Evolutionary conservation across 2,113 vertebrate species (phyloP), one percentile per base, ranked within the genome.

Genomic region (Reinhardtius hippoglossoides): DNA sequence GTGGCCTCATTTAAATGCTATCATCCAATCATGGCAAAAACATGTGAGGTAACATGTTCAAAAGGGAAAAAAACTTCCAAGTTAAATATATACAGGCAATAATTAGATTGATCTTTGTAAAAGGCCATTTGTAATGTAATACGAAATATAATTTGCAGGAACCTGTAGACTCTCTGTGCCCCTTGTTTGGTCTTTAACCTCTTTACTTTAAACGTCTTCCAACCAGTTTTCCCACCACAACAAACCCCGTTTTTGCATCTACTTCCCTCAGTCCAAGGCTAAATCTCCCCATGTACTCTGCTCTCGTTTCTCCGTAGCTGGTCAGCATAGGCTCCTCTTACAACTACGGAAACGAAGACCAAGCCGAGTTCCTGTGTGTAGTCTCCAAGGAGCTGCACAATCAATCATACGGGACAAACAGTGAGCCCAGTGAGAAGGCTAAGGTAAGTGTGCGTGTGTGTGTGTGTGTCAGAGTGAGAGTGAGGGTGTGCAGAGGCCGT

Each of bases 321-420:
- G 97, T 99, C 94, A 98, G 96, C 94, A 99, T 99, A 18, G 97
- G 98, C 85, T 99, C 98, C 54, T 99, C 98, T 76, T 99, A 99
- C 92, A 99, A 98, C 92, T 99, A 99, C n/a, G 97, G 98, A 82
- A 99, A 96, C 40, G 97, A 99, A 91, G 97, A 99, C 93, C 97
- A 99, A 92, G 96, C 98, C 0, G 98, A 99, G 92, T 99, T 99
- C 93, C 95, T 99, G 78, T 99, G 98, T 58, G 98, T 99, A 27
- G 98, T 99, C 78, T 99, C 98, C 26, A 99, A 99, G 95, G 98
- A 99, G 93, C 94, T 99, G 88, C 96, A 98, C 94, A 99, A 98
- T 89, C 96, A 96, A 71, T 95, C 96, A 0, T 97, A 97, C 0
- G 96, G 96, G 89, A 96, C 94, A 44, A 94, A 95, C 93, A 98